Evolutionary conservation across 2,113 vertebrate genomes (phyloP).

Genomic region (Bettongia penicillata): DNA sequence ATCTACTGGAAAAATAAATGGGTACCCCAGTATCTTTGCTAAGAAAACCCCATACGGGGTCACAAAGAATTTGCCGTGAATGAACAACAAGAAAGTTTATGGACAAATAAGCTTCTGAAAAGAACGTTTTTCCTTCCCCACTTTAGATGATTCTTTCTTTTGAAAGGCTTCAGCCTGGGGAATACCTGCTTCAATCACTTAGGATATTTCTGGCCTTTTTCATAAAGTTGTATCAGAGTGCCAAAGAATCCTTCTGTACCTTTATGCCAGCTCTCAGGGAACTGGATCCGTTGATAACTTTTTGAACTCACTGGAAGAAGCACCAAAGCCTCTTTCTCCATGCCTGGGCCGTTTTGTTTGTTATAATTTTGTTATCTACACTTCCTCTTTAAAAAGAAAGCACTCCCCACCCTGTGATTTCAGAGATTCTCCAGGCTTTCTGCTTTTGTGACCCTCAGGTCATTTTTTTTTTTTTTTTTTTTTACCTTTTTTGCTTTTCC

Average conservation of each 20-base stretch:
- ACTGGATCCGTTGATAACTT: conserved; percentile 35
- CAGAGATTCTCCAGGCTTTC: conserved; percentile 33
- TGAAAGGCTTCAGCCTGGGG: background rate
- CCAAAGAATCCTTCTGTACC: conserved; percentile 1
- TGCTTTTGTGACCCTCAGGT: background rate
- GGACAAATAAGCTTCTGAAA: background rate
- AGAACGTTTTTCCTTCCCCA: background rate
- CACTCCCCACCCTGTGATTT: conserved; percentile 7
- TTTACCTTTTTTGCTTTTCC: conserved; percentile 78
- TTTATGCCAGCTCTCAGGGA: conserved; percentile 28
- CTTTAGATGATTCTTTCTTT: background rate
- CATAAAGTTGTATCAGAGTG: conserved; percentile 31
- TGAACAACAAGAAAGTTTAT: background rate
- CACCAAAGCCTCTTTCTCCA: conserved; percentile 26
- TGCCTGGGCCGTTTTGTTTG: conserved; percentile 17
- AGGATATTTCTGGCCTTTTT: conserved; percentile 4
- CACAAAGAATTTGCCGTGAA: background rate
- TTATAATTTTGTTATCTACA: conserved; percentile 39
- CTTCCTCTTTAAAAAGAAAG: conserved; percentile 7
- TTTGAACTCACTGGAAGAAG: conserved; percentile 40
- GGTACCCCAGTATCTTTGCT: background rate
- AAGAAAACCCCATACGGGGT: background rate
- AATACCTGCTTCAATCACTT: background rate
- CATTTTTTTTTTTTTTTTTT: background rate
- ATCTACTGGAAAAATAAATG: background rate